Base-by-base conservation (phyloP, 2,113 vertebrate genomes). In the Oncorhynchus tshawytscha region DNA sequence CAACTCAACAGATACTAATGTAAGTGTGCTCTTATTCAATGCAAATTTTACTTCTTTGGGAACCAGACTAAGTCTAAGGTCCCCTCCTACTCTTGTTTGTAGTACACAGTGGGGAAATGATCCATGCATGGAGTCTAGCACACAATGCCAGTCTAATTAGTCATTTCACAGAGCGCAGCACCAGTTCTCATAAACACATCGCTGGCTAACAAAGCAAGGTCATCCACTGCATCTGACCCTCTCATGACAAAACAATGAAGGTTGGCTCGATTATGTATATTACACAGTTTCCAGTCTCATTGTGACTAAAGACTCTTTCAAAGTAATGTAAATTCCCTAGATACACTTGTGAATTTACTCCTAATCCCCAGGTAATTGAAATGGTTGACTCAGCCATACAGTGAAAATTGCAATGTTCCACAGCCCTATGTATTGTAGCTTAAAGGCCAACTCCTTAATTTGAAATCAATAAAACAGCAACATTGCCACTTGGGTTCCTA, bases 131-230 rank as follows among this genome's bases (percentile, higher is more conserved):
- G 67, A 0, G 22, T 59, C 74, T 70, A 24, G 64, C 81, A 77
- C 84, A 85, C 86, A 88, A 84, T 82, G 84, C 70, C 80, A 77
- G 79, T 86, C 79, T 83, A 86, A 88, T 91, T 88, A 81, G 84
- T 88, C 86, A 90, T 88, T 87, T 86, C 81, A 82, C 82, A 78
- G 86, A 78, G 84, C 81, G 66, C 81, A 82, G 72, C 82, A 78
- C 76, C 77, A n/a, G 69, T 45, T 11, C 79, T 79, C 16, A n/a
- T 64, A 67, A 73, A 71, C 16, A 79, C 59, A 81, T 78, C 78
- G 54, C 48, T 72, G 45, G 78, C 48, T 66, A 29, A 67, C 57
- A 77, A 66, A 54, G 24, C 84, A 83, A 87, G 84, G 83, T 86
- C 84, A 82, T 65, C 5, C 49, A 59, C 85, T 75, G 76, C 60